A percentile compares a stretch with the other conserved stretches of the same genome.
Evolutionary conservation across 2,888 invertebrate species (phyloP).

Genomic region (Hemistola chrysoprasaria): DNA sequence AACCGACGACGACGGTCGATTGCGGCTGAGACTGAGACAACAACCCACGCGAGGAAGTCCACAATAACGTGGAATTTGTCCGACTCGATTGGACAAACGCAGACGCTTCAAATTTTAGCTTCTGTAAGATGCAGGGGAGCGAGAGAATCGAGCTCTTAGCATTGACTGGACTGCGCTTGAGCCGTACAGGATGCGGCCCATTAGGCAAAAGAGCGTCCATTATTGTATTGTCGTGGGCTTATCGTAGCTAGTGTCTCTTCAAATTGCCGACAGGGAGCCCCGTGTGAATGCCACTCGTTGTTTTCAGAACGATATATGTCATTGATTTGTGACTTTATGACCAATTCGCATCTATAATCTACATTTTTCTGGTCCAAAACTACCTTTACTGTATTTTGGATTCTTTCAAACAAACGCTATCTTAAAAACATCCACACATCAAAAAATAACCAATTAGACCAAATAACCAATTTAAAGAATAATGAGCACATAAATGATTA

Average conservation of each 20-base stretch:
- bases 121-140: constrained; percentile 38
- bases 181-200: constrained; percentile 71
- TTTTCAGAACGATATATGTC: constrained; percentile 31
- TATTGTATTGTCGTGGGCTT: constrained; percentile 80
- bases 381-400: no score
- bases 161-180: constrained; percentile 74
- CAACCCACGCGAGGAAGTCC: constrained; percentile 62
- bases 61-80: constrained; percentile 48
- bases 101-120: constrained; percentile 26
- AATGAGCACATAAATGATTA: constrained; percentile 1
- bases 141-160: constrained; percentile 63
- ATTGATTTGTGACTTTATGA: neutral
- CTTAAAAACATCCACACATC: no score
- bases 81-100: constrained; percentile 38
- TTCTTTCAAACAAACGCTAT: no score
- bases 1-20: constrained; percentile 42
- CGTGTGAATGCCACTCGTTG: constrained; percentile 40
- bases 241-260: constrained; percentile 70
- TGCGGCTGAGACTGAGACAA: constrained; percentile 30
- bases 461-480: no score
- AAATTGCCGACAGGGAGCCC: constrained; percentile 54
- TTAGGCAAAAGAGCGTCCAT: constrained; percentile 76
- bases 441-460: no score
- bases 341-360: no score
- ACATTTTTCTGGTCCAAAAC: no score